Percentiles rank a stretch among this genome's conserved stretches.
These are phyloP conservation scores for Paracanthobrama guichenoti DNA, from an alignment of 2,113 vertebrate genomes.

Conservation along the genomic window DNA sequence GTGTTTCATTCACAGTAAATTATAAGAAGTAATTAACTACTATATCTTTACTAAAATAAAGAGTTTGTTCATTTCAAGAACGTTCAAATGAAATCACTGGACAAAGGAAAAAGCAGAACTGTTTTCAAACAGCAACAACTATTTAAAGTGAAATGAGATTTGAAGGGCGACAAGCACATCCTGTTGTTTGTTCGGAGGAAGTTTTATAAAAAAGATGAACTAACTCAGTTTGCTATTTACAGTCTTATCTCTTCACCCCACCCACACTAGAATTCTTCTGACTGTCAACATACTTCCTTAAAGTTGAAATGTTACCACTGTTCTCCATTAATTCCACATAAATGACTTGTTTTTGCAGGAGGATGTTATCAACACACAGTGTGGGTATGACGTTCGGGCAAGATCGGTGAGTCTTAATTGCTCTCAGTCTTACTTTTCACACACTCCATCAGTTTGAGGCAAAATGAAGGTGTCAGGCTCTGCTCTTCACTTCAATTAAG, in stretches of 20 bases:
- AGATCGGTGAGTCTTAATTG: conserved; percentile 83
- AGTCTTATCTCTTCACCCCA: neutral
- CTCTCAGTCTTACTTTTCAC: conserved; percentile 46
- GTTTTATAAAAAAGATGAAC: neutral
- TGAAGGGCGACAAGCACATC: neutral
- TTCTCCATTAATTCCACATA: neutral
- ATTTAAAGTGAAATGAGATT: neutral
- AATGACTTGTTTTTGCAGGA: conserved; percentile 78
- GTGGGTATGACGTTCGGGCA: conserved; percentile 93
- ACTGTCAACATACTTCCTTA: neutral
- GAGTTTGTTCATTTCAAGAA: neutral
- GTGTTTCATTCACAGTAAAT: neutral
- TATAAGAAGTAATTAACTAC: neutral
- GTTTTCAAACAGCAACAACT: neutral
- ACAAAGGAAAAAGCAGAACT: neutral
- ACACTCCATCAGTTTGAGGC: neutral
- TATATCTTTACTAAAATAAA: neutral
- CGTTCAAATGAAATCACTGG: neutral
- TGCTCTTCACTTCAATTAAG: neutral
- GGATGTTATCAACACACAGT: conserved; percentile 98
- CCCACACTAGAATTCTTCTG: neutral
- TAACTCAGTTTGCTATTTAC: neutral
- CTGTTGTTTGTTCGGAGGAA: neutral
- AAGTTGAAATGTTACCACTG: neutral
- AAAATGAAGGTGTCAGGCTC: no score